Conservation (phyloP, 2,797 vertebrate species). For the Nannoperca australis region DNA sequence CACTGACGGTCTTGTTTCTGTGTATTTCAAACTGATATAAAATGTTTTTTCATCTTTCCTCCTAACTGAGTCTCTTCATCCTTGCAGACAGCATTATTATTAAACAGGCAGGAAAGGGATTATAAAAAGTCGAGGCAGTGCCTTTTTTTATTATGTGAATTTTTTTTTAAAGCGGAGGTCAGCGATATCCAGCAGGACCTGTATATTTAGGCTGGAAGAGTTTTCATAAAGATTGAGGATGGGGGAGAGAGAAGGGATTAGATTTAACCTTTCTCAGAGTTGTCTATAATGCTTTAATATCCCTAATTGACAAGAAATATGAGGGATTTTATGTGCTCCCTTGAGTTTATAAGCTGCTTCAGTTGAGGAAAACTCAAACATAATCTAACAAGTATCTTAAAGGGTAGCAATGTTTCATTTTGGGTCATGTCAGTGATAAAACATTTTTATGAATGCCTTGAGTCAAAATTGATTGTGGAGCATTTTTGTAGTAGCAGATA, state of each 20-base stretch:
- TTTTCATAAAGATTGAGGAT: conserved; percentile 18
- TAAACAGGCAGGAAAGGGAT: conserved; percentile 22
- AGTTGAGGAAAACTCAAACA: conserved; percentile 33
- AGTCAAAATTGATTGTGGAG: conserved; percentile 29
- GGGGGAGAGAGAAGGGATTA: not conserved
- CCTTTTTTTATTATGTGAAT: conserved; percentile 20
- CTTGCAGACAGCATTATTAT: conserved; percentile 27
- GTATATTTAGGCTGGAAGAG: not conserved
- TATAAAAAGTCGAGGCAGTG: conserved; percentile 16
- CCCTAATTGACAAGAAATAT: conserved; percentile 42
- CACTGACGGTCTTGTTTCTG: conserved; percentile 13
- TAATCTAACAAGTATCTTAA: conserved; percentile 49
- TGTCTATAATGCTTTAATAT: conserved; percentile 43
- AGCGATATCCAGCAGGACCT: conserved; percentile 28
- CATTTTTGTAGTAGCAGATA: conserved; percentile 39
- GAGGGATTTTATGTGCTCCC: conserved; percentile 33
- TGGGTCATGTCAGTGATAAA: conserved; percentile 30
- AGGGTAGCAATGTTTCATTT: conserved; percentile 40
- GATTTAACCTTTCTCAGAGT: conserved; percentile 30
- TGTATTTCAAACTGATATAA: conserved; percentile 32
- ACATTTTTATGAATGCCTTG: conserved; percentile 7
- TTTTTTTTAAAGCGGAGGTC: conserved; percentile 24
- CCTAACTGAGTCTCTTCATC: conserved; percentile 17
- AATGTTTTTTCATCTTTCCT: conserved; percentile 15
- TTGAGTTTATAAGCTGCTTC: conserved; percentile 36